Evolutionary conservation across 2,113 vertebrate species (phyloP), one percentile per base, ranked within the genome.

Genomic region (Morone saxatilis): DNA sequence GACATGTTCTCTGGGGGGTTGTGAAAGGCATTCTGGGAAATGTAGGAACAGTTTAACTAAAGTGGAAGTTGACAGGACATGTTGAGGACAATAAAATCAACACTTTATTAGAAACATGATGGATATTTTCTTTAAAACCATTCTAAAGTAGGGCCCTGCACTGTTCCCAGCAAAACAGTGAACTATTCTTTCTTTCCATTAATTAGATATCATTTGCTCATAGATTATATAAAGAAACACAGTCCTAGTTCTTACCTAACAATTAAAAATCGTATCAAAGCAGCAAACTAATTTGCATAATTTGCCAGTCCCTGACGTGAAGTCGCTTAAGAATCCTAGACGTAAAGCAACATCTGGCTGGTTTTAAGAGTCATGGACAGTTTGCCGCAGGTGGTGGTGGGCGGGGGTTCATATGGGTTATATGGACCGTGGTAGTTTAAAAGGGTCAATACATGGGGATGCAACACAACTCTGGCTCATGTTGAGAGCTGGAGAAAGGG

Each of bases 301-400:
- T 11, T 80, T 31, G n/a, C 0, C 2, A 71, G 70, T 69, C 48
- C 2, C 36, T 20, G 75, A 71, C 62, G 13, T 54, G 83, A 69
- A 53, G 41, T 50, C 4, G 19, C 41, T 14, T 1, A 70, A 74
- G 71, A 83, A 83, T 85, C 68, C 74, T 50, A 36, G 80, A 61
- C 71, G 62, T 53, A 66, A 43, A 61, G 60, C 69, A 89, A 89
- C 93, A 94, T 92, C 85, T 94, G 93, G 91, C 80, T 54, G 71
- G 62, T 89, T 92, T 92, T 90, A 92, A 90, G 90, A 90, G 91
- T 91, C 88, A 92, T 82, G 90, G 91, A 76, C 88, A 85, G 89
- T 93, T 92, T 84, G 89, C 84, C 43, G 84, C 88, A 92, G 89
- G 83, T 91, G 91, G 76, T 68, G 53, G 76, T 83, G 83, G 91